Conservation (phyloP, 1,140 invertebrate genomes). For the Platyura marginata region DNA sequence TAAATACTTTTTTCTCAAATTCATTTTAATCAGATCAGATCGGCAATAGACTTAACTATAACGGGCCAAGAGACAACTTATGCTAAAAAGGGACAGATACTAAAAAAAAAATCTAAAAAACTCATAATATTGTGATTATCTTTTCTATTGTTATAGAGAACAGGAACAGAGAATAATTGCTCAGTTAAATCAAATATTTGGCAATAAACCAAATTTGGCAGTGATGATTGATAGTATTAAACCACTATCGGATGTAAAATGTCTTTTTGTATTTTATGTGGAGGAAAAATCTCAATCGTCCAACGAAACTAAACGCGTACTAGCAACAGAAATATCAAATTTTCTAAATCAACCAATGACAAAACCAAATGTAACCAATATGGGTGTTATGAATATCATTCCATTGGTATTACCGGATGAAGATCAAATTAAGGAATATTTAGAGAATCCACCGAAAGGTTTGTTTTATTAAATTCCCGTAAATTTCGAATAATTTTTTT, state of each 20-base stretch:
- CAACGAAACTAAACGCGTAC: constrained; percentile 41
- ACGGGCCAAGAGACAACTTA: too few species aligned
- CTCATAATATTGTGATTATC: too few species aligned
- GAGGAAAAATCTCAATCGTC: constrained; percentile 52
- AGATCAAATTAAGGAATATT: constrained; percentile 68
- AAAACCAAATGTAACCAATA: constrained; percentile 45
- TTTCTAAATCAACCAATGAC: constrained; percentile 47
- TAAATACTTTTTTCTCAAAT: too few species aligned
- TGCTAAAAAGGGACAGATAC: too few species aligned
- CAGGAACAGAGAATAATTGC: constrained; percentile 49
- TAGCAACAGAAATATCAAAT: constrained; percentile 49
- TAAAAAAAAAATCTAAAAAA: too few species aligned
- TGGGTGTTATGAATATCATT: constrained; percentile 41
- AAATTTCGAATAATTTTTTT: too few species aligned
- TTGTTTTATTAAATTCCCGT: too few species aligned
- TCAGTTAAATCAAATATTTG: constrained; percentile 46
- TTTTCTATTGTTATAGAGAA: too few species aligned
- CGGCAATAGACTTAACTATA: too few species aligned
- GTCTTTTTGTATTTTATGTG: constrained; percentile 61
- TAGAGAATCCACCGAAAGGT: constrained; percentile 69
- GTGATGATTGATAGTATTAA: constrained; percentile 60
- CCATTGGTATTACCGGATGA: constrained; percentile 45
- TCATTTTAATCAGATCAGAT: too few species aligned
- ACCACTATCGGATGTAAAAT: constrained; percentile 50
- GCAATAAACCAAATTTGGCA: constrained; percentile 65